Evolutionary conservation across 1,140 invertebrate species (phyloP).

Genomic region (Tetragonula clypearis): DNA sequence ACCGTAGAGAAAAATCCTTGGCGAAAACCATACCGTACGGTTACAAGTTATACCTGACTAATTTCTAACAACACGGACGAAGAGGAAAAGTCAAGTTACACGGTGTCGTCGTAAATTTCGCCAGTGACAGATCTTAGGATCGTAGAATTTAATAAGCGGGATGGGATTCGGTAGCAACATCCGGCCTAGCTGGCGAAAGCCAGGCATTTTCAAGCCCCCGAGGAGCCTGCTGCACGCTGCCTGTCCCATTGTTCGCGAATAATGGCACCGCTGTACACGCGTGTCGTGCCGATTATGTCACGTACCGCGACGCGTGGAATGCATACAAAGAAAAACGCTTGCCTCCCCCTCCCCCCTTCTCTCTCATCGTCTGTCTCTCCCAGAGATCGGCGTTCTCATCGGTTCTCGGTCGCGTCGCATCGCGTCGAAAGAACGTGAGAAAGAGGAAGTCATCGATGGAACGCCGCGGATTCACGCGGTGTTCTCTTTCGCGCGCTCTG

Average conservation of each 20-base stretch:
- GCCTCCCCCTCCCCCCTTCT: too few species aligned
- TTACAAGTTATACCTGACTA: too few species aligned
- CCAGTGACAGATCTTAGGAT: neutral
- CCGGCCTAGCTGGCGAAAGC: constrained; percentile 18
- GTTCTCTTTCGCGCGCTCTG: constrained; percentile 9
- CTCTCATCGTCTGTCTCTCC: too few species aligned
- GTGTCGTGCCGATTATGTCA: constrained; percentile 64
- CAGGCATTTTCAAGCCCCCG: constrained; percentile 49
- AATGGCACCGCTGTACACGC: constrained; percentile 60
- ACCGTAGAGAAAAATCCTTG: too few species aligned
- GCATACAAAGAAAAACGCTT: constrained; percentile 59
- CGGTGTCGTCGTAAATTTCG: neutral
- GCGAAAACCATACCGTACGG: too few species aligned
- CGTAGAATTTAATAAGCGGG: neutral
- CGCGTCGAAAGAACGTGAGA: constrained; percentile 37
- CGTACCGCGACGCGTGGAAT: constrained; percentile 60
- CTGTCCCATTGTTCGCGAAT: constrained; percentile 61
- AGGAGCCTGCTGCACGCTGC: constrained; percentile 29
- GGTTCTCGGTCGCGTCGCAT: too few species aligned
- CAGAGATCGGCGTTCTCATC: too few species aligned
- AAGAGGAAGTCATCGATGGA: constrained; percentile 52
- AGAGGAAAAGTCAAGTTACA: neutral
- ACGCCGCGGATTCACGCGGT: neutral
- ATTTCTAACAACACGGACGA: neutral
- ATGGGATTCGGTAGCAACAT: constrained; percentile 39